Conservation (phyloP, 1,140 invertebrate species). For the Pogonomyrmex californicus region DNA sequence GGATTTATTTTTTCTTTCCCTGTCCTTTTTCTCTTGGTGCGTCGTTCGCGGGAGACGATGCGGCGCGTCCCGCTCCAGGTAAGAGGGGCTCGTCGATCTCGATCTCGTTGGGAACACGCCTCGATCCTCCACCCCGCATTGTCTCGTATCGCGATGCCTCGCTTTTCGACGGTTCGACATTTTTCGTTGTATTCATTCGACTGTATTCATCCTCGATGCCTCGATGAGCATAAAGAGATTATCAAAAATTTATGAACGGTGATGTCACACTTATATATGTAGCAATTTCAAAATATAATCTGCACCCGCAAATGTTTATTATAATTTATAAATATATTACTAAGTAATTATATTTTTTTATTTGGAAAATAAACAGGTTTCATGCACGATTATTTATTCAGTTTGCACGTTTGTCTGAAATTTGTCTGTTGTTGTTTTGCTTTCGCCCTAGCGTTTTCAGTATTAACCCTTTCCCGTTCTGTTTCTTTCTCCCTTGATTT, state of each 20-base stretch:
- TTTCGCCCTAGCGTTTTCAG: background rate
- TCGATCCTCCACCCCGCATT: constrained; percentile 28
- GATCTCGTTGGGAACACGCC: constrained; percentile 59
- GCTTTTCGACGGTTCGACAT: constrained; percentile 52
- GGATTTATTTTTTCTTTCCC: constrained; percentile 28
- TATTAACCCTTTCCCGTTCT: background rate
- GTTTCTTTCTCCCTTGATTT: background rate
- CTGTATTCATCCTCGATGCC: background rate
- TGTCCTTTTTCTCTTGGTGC: constrained; percentile 8
- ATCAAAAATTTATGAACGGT: background rate
- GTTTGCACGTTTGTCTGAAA: background rate
- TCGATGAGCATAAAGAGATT: background rate
- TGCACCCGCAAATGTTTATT: constrained; percentile 6
- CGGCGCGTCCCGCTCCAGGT: constrained; percentile 43
- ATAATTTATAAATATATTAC: background rate
- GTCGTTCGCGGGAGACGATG: constrained; percentile 47
- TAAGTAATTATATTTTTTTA: background rate
- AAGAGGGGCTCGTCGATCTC: constrained; percentile 57
- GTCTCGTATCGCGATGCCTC: constrained; percentile 2
- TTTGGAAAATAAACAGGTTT: background rate
- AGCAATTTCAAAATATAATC: constrained; percentile 7
- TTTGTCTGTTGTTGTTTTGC: background rate
- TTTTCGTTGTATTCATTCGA: constrained; percentile 45
- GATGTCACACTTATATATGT: background rate
- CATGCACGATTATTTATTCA: constrained; percentile 19